These are phyloP conservation scores for Sclerurus mexicanus DNA, from an alignment of 2,113 vertebrate species.

Conservation along the genomic window DNA sequence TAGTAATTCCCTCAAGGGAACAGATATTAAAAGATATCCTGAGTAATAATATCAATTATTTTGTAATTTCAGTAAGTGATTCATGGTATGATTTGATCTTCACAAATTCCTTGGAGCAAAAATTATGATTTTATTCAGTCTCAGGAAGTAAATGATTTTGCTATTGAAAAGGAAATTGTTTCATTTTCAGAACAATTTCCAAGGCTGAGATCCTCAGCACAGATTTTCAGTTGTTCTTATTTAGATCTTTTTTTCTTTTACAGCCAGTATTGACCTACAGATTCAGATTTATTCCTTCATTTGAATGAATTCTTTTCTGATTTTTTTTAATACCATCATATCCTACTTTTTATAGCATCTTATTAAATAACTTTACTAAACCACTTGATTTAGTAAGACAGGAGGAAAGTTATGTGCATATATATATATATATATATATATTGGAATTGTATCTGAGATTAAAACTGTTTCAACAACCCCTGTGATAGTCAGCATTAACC, in stretches of 20 bases:
- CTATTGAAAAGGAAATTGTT: neutral
- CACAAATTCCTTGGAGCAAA: neutral
- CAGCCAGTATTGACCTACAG: neutral
- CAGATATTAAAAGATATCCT: neutral
- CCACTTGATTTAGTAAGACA: neutral
- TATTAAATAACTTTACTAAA: neutral
- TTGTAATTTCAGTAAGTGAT: neutral
- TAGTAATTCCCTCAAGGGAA: neutral
- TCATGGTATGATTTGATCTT: neutral
- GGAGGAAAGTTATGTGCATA: neutral
- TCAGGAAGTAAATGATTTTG: neutral
- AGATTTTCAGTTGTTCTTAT: neutral
- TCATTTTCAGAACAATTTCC: neutral
- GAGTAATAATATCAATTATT: neutral
- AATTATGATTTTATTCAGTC: neutral
- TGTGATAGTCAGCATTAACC: neutral
- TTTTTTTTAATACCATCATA: neutral
- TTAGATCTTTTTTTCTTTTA: neutral
- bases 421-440: too few relatives aligned
- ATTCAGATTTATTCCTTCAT: neutral
- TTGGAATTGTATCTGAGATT: neutral
- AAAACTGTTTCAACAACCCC: neutral
- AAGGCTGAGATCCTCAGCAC: neutral
- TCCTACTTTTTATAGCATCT: neutral
- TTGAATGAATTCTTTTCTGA: neutral